Evolutionary conservation across 1,140 invertebrate species (phyloP).

Genomic region (Papilio glaucus): DNA sequence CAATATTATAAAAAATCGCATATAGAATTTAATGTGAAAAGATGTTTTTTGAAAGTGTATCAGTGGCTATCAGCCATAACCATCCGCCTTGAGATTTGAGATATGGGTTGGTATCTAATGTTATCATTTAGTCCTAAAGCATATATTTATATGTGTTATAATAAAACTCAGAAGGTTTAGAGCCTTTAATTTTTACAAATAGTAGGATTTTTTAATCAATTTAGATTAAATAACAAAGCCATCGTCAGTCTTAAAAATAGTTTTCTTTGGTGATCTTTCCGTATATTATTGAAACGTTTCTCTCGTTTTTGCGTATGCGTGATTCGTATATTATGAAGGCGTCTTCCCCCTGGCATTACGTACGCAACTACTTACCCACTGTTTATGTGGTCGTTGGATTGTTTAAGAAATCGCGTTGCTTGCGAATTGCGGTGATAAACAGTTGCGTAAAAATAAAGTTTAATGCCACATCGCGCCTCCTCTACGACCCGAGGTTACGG

Average conservation of each 20-base stretch:
- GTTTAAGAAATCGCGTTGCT: slow-evolving; percentile 30
- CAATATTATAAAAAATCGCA: too few species aligned
- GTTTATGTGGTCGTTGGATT: slow-evolving; percentile 33
- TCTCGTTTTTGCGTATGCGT: background rate
- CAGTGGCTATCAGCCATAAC: too few species aligned
- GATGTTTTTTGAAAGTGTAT: too few species aligned
- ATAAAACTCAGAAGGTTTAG: too few species aligned
- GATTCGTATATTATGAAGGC: background rate
- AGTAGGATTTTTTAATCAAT: too few species aligned
- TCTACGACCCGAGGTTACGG: slow-evolving; percentile 30
- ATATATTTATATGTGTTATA: too few species aligned
- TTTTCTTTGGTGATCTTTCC: background rate
- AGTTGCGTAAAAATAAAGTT: slow-evolving; percentile 39
- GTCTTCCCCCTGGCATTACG: background rate
- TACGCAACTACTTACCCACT: slow-evolving; percentile 33
- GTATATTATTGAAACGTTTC: background rate
- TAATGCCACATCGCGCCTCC: slow-evolving; percentile 24
- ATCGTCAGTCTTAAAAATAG: background rate
- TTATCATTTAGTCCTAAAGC: too few species aligned
- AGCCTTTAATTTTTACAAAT: too few species aligned
- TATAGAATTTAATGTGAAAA: too few species aligned
- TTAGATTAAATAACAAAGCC: too few species aligned
- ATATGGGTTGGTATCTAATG: too few species aligned
- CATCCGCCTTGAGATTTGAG: too few species aligned
- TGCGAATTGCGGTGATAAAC: slow-evolving; percentile 35